Evolutionary conservation across 2,888 invertebrate genomes (phyloP).

Genomic region (Napeogenes inachia): DNA sequence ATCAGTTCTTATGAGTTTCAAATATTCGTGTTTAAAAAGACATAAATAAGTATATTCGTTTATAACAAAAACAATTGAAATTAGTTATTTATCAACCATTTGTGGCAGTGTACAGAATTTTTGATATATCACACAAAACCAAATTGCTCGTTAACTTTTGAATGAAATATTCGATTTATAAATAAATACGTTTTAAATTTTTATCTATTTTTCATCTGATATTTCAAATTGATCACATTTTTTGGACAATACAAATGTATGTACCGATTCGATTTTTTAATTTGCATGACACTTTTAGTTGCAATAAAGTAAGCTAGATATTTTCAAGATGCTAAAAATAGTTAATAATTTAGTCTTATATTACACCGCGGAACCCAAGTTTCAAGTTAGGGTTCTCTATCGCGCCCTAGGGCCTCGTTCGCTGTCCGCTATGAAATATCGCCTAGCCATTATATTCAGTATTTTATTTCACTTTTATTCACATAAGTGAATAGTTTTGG

Average conservation of each 20-base stretch:
- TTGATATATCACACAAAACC: too few relatives aligned
- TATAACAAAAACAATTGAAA: neutral
- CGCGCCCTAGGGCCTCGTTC: slow-evolving; percentile 24
- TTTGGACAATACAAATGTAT: too few relatives aligned
- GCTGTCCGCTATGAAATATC: slow-evolving; percentile 22
- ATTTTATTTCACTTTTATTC: slow-evolving; percentile 23
- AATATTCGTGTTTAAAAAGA: neutral
- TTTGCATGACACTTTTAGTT: neutral
- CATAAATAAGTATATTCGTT: too few relatives aligned
- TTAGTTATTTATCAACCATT: too few relatives aligned
- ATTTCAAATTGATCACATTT: too few relatives aligned
- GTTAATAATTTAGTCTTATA: neutral
- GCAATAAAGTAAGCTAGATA: slow-evolving; percentile 7
- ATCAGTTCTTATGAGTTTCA: neutral
- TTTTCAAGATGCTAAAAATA: slow-evolving; percentile 10
- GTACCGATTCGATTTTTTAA: too few relatives aligned
- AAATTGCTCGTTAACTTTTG: too few relatives aligned
- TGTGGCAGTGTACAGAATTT: neutral
- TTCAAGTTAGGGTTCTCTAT: slow-evolving; percentile 21
- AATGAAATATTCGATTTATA: too few relatives aligned
- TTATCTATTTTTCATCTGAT: too few relatives aligned
- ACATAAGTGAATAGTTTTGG: slow-evolving; percentile 18
- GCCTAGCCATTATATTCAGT: slow-evolving; percentile 5
- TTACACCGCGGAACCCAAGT: slow-evolving; percentile 16
- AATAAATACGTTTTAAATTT: too few relatives aligned